Base-by-base conservation (phyloP, 2,888 invertebrate species). In the Acleris holmiana region DNA sequence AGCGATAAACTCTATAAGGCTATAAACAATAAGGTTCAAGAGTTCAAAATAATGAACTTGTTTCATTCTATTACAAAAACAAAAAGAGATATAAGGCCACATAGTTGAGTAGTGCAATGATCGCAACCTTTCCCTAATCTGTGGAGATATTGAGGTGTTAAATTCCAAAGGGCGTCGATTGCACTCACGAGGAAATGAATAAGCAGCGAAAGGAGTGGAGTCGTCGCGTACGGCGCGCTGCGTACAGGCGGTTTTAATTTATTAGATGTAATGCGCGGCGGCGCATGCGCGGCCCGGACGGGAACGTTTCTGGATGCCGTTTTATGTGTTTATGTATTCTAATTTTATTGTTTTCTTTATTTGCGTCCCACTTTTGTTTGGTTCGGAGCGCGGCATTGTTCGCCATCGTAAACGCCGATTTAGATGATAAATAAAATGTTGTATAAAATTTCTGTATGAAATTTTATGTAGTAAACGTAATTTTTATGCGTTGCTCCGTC, bases 281-380 rank as follows among this genome's bases (percentile, higher is more conserved):
- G 72, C 85, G 88, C 89, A 86, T 85, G 89, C 86, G 86, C 79
- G 71, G 73, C 77, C 75, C 77, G 78, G 79, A 70, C 78, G 77
- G 79, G 83, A 84, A 83, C 82, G 82, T 81, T 65, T 87, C 89
- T 85, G 87, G 85, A 85, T 84, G 83, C 83, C 82, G 86, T 87
- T 91, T 90, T 91, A 91, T 91, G 90, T 90, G 91, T 91, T 90
- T 91, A 89, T 90, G 86, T 91, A 92, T 91, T 92, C 91, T 90
- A 91, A 91, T 92, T 92, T 91, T 91, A 92, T 92, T 92, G 92
- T 92, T 89, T 91, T 91, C 91, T 90, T 92, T 91, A 91, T 92
- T 92, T 88, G 91, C 91, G 92, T 89, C 86, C 91, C 91, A 92
- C 92, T 92, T 92, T 91, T 89, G 91, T 91, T 89, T 85, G 89